phyloP scores from a whole-genome alignment of 2,797 vertebrate species.

The Sebastes aleutianus region DNA sequence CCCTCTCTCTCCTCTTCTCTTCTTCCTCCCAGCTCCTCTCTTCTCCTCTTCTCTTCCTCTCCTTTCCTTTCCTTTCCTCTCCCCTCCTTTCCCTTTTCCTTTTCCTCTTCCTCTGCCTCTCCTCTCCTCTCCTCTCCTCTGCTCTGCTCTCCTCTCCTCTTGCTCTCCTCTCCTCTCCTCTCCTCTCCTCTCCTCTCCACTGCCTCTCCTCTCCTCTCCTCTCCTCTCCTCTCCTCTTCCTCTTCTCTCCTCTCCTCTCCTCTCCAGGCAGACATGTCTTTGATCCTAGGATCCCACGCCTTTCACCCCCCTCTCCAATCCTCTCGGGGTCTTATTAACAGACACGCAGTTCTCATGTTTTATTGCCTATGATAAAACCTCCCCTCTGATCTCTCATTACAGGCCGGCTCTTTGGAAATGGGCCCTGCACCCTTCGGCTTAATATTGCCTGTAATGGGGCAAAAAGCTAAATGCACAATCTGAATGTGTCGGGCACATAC shows the following conservation, averaged over 20 bases:
- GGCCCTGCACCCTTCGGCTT: conserved; percentile 68
- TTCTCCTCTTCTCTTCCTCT: conserved; percentile 44
- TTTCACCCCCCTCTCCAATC: conserved; percentile 61
- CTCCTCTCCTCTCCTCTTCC: conserved; percentile 34
- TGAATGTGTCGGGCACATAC: conserved; percentile 56
- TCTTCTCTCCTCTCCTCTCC: conserved; percentile 41
- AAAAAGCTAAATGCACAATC: conserved; percentile 75
- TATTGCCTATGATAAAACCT: conserved; percentile 83
- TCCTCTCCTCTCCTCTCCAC: conserved; percentile 36
- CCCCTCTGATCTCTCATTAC: conserved; percentile 82
- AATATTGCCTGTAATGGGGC: conserved; percentile 74
- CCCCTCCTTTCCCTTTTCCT: conserved; percentile 24
- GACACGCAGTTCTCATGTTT: conserved; percentile 80
- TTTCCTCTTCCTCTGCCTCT: conserved; percentile 48
- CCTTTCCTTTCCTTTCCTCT: conserved; percentile 32
- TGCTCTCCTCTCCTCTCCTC: conserved; percentile 21
- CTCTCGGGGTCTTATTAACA: conserved; percentile 83
- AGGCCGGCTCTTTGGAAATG: conserved; percentile 73
- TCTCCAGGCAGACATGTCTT: conserved; percentile 66
- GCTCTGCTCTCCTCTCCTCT: not conserved
- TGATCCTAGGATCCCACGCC: conserved; percentile 71
- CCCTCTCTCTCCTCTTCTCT: conserved; percentile 28
- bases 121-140: conserved; percentile 47
- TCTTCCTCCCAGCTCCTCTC: conserved; percentile 27
- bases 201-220: not conserved